Evolutionary conservation across 2,888 invertebrate genomes (phyloP).

Genomic region (Phengaris alcon): DNA sequence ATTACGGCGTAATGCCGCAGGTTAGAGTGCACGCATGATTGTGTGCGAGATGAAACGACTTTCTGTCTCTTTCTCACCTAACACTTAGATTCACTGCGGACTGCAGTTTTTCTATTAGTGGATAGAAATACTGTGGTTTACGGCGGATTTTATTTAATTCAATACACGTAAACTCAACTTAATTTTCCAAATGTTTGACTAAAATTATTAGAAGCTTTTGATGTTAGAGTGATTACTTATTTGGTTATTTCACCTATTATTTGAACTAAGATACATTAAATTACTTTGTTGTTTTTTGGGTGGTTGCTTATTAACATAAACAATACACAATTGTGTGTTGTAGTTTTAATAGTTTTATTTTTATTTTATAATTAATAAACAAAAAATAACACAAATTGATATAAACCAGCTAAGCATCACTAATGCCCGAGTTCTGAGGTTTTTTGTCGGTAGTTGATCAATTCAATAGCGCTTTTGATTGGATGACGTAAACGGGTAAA

Average conservation of each 20-base stretch:
- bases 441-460: too few relatives aligned
- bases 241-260: background rate
- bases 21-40: slow-evolving; percentile 80
- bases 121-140: background rate
- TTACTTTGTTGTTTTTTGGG: slow-evolving; percentile 14
- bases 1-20: slow-evolving; percentile 91
- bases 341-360: background rate
- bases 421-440: too few relatives aligned
- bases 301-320: slow-evolving; percentile 23
- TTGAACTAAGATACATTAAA: background rate
- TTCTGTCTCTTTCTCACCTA: slow-evolving; percentile 17
- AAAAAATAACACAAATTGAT: background rate
- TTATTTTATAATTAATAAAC: background rate
- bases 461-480: too few relatives aligned
- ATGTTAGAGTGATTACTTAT: slow-evolving; percentile 15
- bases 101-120: background rate
- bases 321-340: background rate
- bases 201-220: slow-evolving; percentile 22
- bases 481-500: too few relatives aligned
- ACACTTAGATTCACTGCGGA: background rate
- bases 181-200: slow-evolving; percentile 18
- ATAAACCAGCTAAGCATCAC: background rate
- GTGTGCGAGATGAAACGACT: slow-evolving; percentile 49
- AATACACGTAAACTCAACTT: slow-evolving; percentile 2
- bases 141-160: background rate